Conservation (phyloP, 2,888 invertebrate genomes). For the Ophioninae sp. region DNA sequence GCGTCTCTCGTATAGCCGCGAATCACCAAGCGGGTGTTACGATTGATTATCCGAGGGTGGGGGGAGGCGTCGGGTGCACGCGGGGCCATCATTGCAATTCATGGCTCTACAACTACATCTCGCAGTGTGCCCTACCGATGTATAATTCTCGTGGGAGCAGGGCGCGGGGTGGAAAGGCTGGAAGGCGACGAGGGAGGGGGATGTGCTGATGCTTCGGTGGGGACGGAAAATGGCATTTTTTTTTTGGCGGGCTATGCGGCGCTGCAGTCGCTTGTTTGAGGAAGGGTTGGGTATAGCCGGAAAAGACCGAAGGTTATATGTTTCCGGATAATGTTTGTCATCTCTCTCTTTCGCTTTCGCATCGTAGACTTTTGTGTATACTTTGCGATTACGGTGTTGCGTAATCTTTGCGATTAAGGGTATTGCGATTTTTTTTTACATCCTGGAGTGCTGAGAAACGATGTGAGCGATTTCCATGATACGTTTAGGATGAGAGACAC, state of each 20-base stretch:
- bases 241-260: conserved; percentile 78
- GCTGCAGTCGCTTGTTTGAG: conserved; percentile 72
- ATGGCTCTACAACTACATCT: conserved; percentile 78
- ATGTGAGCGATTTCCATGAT: no score
- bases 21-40: conserved; percentile 79
- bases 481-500: no score
- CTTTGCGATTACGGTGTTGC: background rate
- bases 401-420: background rate
- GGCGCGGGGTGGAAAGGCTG: background rate
- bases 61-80: conserved; percentile 74
- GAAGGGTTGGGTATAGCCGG: conserved; percentile 40
- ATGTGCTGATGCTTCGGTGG: background rate
- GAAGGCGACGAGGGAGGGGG: background rate
- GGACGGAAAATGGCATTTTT: conserved; percentile 78
- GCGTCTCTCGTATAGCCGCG: conserved; percentile 66
- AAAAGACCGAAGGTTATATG: conserved; percentile 9
- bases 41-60: conserved; percentile 80
- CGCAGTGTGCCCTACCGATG: conserved; percentile 77
- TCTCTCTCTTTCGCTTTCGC: background rate
- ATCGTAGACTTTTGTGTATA: background rate
- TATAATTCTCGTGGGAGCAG: conserved; percentile 76
- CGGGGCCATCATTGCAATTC: conserved; percentile 79
- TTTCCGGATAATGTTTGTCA: conserved; percentile 11
- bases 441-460: background rate
- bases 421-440: background rate